Evolutionary conservation across 2,888 invertebrate genomes (phyloP).

Genomic region (Laspeyria flexula): DNA sequence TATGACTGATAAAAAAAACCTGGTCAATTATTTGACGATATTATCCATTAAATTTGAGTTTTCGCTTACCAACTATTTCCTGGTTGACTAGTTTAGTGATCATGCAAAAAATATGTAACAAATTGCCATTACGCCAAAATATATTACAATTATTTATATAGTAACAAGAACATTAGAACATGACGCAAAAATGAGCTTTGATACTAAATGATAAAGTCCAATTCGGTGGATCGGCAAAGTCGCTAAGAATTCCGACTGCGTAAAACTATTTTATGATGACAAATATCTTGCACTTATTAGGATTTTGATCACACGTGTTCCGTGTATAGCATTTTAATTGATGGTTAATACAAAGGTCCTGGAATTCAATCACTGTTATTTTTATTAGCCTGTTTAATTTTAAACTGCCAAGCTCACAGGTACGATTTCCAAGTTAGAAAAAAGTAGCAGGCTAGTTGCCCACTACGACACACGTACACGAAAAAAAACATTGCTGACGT

Average conservation of each 20-base stretch:
- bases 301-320: slow-evolving; percentile 10
- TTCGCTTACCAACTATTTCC: slow-evolving; percentile 27
- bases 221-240: neutral
- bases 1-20: slow-evolving; percentile 8
- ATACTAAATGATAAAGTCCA: neutral
- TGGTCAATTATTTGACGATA: slow-evolving; percentile 17
- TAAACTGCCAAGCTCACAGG: no score
- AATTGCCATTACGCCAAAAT: slow-evolving; percentile 30
- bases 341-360: neutral
- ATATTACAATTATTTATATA: slow-evolving; percentile 17
- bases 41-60: slow-evolving; percentile 24
- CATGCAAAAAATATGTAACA: slow-evolving; percentile 26
- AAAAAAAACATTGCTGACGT: no score
- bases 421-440: no score
- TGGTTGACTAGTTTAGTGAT: slow-evolving; percentile 35
- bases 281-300: slow-evolving; percentile 12
- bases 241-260: slow-evolving; percentile 17
- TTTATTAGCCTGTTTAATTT: neutral
- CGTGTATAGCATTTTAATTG: slow-evolving; percentile 4
- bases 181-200: slow-evolving; percentile 2
- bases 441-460: no score
- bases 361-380: slow-evolving; percentile 6
- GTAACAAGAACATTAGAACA: neutral
- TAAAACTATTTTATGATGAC: slow-evolving; percentile 3
- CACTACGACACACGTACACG: no score